Evolutionary conservation across 1,140 invertebrate genomes (phyloP), one percentile per base, ranked within the genome.

Genomic region (Tetragnatha versicolor): DNA sequence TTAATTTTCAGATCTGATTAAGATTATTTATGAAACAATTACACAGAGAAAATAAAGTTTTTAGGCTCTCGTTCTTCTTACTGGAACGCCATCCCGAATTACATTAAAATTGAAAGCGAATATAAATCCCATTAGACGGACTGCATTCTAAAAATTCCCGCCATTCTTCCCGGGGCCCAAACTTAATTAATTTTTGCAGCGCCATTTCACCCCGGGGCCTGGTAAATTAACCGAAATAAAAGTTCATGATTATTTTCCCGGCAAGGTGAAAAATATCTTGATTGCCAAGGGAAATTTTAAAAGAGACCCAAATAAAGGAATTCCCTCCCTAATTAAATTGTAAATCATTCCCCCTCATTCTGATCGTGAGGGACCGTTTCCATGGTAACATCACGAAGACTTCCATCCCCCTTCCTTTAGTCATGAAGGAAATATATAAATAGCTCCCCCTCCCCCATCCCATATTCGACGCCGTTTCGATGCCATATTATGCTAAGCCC

Each of bases 271-370:
- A 65, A 65, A 65, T 65, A 42, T 42, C 10, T 17, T 25, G 37
- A 58, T 58, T 33, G 29, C 29, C 55, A 22, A 17, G 61, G 61
- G 35, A 65, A 49, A 68, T 68, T 68, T 68, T 68, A 68, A 68
- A 68, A 42, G 22, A 33, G 33, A 29, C 27, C 42, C 31, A 68
- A 68, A 49, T 49, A 51, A 39, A 47, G 61, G 27, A 49, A 68
- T 68, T 68, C 51, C 39, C 65, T 29, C 33, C 51, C 65, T 68
- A 68, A 68, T 68, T 68, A 68, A 68, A 68, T 51, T 68, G 42
- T 68, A 68, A 68, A 68, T 68, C 65, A 68, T 68, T 68, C 65
- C 10, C 60, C n/a, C 31, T 25, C 31, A 51, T 49, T 51, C 42
- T 49, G 45, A 68, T 68, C 65, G 14, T 33, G 33, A 6, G 65